Base-by-base conservation (phyloP, 2,888 invertebrate species). In the Gibbula magus region DNA sequence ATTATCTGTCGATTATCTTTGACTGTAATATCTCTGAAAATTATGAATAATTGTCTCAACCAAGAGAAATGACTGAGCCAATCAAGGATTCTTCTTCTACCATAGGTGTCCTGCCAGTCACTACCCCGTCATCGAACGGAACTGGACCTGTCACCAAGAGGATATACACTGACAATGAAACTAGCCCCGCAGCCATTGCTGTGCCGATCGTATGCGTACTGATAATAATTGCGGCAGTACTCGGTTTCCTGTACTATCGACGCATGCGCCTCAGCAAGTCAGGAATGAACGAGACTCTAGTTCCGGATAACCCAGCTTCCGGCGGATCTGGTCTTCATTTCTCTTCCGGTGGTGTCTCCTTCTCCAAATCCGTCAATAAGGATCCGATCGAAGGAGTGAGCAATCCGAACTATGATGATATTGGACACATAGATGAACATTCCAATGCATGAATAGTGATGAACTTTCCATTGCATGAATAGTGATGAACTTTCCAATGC, bases 181-280 rank as follows among this genome's bases (percentile, higher is more conserved):
- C 5, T 45, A 22, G 32, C 29, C 76, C 81, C 20, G 77, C 77
- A 0, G 85, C 86, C 13, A 81, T 89, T 7, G 85, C 87, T 3
- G 84, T 88, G n/a, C 82, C 88, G n/a, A 85, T 89, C 7, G 86
- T 89, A 20, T 66, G 86, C 0, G 76, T 88, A 51, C 78, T 86
- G 13, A 25, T 85, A n/a, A 78, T 80, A 22, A 79, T 84, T 16
- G 80, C 86, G 16, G 82, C 80, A 10, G 81, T 86, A 5, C 80
- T 86, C 4, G 85, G 81, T 22, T 80, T 86, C 54, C 81, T 86
- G 18, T 74, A 86, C 29, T 88, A 82, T 35, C 75, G 77, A 22
- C 78, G 80, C 0, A 66, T 45, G 0, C 53, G 54, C 51, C 39
- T 53, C 18, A 56, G 32, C 45, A 75, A 73, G 35, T 22, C n/a